Base-by-base conservation (phyloP, 2,113 vertebrate species). In the Ciconia boyciana region DNA sequence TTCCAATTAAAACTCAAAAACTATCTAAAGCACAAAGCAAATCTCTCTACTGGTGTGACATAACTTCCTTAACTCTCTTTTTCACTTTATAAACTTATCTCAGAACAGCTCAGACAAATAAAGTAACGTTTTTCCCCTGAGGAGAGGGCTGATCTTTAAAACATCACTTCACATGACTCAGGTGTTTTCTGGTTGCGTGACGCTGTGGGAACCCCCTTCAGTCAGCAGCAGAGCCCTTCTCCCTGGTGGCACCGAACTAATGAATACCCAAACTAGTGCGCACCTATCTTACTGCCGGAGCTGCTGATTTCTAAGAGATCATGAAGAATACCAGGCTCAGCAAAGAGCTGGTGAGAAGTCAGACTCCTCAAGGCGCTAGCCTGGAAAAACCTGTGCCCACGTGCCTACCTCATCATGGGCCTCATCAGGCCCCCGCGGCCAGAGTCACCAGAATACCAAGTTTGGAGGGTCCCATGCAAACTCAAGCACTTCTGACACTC, bases 341-440 rank as follows among this genome's bases (percentile, higher is more conserved):
- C n/a, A 41, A 66, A 19, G 24, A 78, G 52, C 18, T 77, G 29
- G 39, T 51, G 34, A 44, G 15, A 64, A 62, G 28, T 22, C n/a
- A 28, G 77, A 13, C 46, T 74, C 12, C 58, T 68, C 18, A 22
- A 41, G 12, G 21, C n/a, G 32, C 58, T 43, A 17, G 15, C 54
- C 51, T 31, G 55, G 52, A 61, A 61, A 86, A 72, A 83, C 25
- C 46, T 21, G 36, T n/a, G 21, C n/a, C 34, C 41, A 32, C 0
- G 0, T n/a, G 31, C n/a, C 12, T 21, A 19, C n/a, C 32, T 74
- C 16, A 31, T 5, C 57, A 24, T 1, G 9, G 57, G 39, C 19
- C 32, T 51, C 13, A 3, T 34, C 13, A 11, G 10, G 10, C 3
- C 26, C 15, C 34, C 0, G 0, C 39, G 49, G 52, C 60, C 39